Evolutionary conservation across 2,888 invertebrate species (phyloP).

Genomic region (Physocephala rufipes): DNA sequence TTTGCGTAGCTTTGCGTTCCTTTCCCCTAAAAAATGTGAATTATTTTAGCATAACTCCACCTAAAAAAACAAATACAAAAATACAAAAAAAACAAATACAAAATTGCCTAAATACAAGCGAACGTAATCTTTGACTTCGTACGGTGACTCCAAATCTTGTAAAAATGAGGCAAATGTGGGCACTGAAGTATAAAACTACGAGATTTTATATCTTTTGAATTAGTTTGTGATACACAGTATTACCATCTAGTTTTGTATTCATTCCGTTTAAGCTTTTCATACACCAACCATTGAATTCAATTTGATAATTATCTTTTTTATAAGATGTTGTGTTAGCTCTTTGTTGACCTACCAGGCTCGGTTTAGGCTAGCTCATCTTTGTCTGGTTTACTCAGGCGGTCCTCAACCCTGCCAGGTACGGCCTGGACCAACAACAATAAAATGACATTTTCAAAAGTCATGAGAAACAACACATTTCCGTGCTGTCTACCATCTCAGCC

Average conservation of each 20-base stretch:
- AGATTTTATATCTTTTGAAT: constrained; percentile 22
- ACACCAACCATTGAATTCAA: constrained; percentile 92
- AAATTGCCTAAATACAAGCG: constrained; percentile 80
- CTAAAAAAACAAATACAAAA: not conserved
- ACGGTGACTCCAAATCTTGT: constrained; percentile 92
- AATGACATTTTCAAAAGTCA: too few relatives aligned
- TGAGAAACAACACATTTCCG: too few relatives aligned
- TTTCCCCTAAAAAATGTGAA: constrained; percentile 72
- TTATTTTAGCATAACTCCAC: not conserved
- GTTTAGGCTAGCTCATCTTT: too few relatives aligned
- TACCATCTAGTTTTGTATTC: constrained; percentile 83
- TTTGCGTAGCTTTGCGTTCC: constrained; percentile 87
- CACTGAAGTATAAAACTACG: constrained; percentile 68
- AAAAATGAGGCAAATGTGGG: constrained; percentile 93
- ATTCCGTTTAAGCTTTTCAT: constrained; percentile 73
- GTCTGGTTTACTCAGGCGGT: too few relatives aligned
- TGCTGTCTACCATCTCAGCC: too few relatives aligned
- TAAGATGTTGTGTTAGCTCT: too few relatives aligned
- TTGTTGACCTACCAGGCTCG: too few relatives aligned
- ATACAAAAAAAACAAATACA: too few relatives aligned
- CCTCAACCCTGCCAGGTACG: too few relatives aligned
- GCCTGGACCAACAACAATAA: too few relatives aligned
- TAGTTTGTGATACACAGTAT: constrained; percentile 57
- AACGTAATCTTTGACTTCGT: constrained; percentile 94
- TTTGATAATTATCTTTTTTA: constrained; percentile 69